phyloP scores from a whole-genome alignment of 2,797 vertebrate genomes.

The Gadopsis marmoratus region DNA sequence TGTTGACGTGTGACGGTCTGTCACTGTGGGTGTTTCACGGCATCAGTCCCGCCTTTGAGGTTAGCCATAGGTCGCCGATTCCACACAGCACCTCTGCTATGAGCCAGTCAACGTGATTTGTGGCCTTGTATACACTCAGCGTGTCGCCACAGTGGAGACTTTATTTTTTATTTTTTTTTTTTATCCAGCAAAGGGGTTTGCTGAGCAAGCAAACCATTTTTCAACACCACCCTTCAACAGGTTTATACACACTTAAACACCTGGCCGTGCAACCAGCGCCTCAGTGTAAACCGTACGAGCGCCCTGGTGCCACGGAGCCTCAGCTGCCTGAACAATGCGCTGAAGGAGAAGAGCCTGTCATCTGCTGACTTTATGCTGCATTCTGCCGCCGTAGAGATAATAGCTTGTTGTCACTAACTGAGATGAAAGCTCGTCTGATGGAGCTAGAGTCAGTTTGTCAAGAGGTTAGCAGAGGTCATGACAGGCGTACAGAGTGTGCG shows the following conservation, averaged over 20 bases:
- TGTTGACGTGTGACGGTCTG: neutral
- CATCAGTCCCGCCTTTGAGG: neutral
- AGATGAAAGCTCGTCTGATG: constrained; percentile 41
- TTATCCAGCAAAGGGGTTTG: constrained; percentile 37
- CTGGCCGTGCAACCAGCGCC: constrained; percentile 12
- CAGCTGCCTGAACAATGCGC: neutral
- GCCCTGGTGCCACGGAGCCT: neutral
- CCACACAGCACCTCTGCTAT: constrained; percentile 12
- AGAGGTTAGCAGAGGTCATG: constrained; percentile 31
- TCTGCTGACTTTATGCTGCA: constrained; percentile 4
- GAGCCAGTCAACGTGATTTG: constrained; percentile 36
- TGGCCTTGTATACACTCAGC: constrained; percentile 13
- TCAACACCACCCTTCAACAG: constrained; percentile 24
- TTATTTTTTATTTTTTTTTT: constrained; percentile 12
- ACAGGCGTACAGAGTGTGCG: constrained; percentile 25
- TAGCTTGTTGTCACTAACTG: constrained; percentile 33
- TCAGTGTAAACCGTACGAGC: constrained; percentile 16
- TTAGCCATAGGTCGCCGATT: constrained; percentile 24
- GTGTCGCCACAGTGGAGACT: constrained; percentile 31
- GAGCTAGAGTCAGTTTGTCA: constrained; percentile 33
- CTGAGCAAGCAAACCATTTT: constrained; percentile 40
- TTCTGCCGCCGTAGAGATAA: constrained; percentile 34
- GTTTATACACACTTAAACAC: constrained; percentile 25
- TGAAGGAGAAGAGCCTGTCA: neutral
- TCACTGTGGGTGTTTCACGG: constrained; percentile 9